phyloP scores from a whole-genome alignment of 1,140 invertebrate species.

The Dufourea novaeangliae region DNA sequence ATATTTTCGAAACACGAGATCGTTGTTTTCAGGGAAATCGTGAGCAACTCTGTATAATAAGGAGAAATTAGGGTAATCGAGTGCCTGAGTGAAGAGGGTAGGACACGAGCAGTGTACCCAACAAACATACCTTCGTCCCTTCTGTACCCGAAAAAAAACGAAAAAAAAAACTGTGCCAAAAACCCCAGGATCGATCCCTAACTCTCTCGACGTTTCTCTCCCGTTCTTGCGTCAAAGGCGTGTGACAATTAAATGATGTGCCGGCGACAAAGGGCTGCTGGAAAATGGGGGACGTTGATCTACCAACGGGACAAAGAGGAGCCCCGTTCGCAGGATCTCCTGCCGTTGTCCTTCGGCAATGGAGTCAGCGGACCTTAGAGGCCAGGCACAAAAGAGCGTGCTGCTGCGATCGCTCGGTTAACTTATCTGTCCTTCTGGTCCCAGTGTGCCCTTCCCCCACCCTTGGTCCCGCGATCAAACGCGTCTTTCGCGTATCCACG shows the following conservation, averaged over 20 bases:
- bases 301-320: slow-evolving; percentile 35
- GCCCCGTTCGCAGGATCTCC: slow-evolving; percentile 42
- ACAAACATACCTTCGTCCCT: too few relatives aligned
- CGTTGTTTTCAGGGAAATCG: too few relatives aligned
- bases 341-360: slow-evolving; percentile 49
- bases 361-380: slow-evolving; percentile 56
- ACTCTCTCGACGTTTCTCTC: not conserved
- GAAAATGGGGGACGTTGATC: slow-evolving; percentile 35
- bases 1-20: too few relatives aligned
- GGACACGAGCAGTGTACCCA: too few relatives aligned
- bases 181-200: not conserved
- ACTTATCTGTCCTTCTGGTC: slow-evolving; percentile 43
- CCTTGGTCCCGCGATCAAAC: slow-evolving; percentile 44
- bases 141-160: too few relatives aligned
- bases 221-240: slow-evolving; percentile 12
- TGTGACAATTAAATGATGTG: slow-evolving; percentile 53
- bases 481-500: slow-evolving; percentile 23
- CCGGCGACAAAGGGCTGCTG: slow-evolving; percentile 38
- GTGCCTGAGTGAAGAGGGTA: too few relatives aligned
- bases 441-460: slow-evolving; percentile 10
- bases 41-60: too few relatives aligned
- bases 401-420: slow-evolving; percentile 52
- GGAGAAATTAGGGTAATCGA: too few relatives aligned
- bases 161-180: too few relatives aligned
- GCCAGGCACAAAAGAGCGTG: slow-evolving; percentile 52